Percentiles rank a stretch among this genome's conserved stretches.
phyloP scores from a whole-genome alignment of 1,140 invertebrate genomes.

The Rhyzopertha dominica region DNA sequence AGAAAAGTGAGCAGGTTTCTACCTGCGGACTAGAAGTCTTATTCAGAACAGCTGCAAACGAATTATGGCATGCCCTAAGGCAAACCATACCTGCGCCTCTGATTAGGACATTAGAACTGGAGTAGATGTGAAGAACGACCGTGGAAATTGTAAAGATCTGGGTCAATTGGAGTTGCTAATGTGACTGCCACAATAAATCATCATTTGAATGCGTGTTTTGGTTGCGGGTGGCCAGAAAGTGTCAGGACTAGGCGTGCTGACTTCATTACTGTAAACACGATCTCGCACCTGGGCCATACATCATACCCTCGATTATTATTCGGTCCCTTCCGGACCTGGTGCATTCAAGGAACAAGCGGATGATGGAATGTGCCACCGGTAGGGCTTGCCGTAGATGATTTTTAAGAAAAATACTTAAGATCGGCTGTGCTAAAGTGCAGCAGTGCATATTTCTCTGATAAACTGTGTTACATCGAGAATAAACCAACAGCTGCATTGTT shows the following conservation, averaged over 20 bases:
- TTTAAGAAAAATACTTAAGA: too few relatives aligned
- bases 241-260: conserved; percentile 29
- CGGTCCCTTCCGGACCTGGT: too few relatives aligned
- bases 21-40: neutral
- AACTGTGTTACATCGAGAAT: too few relatives aligned
- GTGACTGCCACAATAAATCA: conserved; percentile 28
- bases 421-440: too few relatives aligned
- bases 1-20: conserved; percentile 1
- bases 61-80: neutral
- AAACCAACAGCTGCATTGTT: too few relatives aligned
- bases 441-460: too few relatives aligned
- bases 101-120: conserved; percentile 9
- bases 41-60: conserved; percentile 8
- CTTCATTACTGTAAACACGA: conserved; percentile 30
- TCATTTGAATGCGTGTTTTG: conserved; percentile 26
- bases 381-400: too few relatives aligned
- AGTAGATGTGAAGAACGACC: conserved; percentile 9
- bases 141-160: conserved; percentile 22
- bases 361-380: too few relatives aligned
- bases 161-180: conserved; percentile 17
- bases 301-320: conserved; percentile 20
- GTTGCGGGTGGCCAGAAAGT: conserved; percentile 31
- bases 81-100: neutral
- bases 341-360: too few relatives aligned
- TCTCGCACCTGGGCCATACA: conserved; percentile 29